Evolutionary conservation across 2,113 vertebrate genomes (phyloP).

Genomic region (Telmatochromis sp.): DNA sequence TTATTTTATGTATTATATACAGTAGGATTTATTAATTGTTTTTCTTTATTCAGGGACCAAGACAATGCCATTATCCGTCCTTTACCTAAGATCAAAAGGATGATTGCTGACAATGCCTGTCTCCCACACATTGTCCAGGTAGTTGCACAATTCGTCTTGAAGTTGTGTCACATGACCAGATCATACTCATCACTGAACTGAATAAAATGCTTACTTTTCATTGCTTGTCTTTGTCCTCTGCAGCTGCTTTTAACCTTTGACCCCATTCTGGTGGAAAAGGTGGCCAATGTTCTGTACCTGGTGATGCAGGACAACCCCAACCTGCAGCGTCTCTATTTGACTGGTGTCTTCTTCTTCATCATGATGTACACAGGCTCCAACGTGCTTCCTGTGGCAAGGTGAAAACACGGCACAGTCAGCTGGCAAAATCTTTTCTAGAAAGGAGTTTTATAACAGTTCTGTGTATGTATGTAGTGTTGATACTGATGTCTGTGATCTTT

Average conservation of each 20-base stretch:
- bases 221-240: background rate
- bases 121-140: constrained; percentile 98
- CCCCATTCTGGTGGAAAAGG: constrained; percentile 97
- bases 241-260: constrained; percentile 98
- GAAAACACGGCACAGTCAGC: constrained; percentile 1
- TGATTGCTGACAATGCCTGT: constrained; percentile 90
- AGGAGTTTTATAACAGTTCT: background rate
- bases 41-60: constrained; percentile 78
- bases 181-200: background rate
- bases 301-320: constrained; percentile 98
- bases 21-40: accelerated
- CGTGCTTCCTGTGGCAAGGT: constrained; percentile 96
- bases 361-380: constrained; percentile 99
- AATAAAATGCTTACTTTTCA: background rate
- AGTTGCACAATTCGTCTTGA: background rate
- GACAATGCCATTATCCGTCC: constrained; percentile 97
- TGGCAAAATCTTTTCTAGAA: background rate
- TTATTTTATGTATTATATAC: background rate
- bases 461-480: background rate
- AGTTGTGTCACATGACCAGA: background rate
- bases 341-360: constrained; percentile 97
- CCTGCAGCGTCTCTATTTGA: constrained; percentile 94
- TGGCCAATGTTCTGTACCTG: constrained; percentile 84
- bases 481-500: background rate
- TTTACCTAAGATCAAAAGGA: constrained; percentile 89